Evolutionary conservation across 2,888 invertebrate species (phyloP), one percentile per base, ranked within the genome.

Genomic region (Lepidocyrtoides sp.): DNA sequence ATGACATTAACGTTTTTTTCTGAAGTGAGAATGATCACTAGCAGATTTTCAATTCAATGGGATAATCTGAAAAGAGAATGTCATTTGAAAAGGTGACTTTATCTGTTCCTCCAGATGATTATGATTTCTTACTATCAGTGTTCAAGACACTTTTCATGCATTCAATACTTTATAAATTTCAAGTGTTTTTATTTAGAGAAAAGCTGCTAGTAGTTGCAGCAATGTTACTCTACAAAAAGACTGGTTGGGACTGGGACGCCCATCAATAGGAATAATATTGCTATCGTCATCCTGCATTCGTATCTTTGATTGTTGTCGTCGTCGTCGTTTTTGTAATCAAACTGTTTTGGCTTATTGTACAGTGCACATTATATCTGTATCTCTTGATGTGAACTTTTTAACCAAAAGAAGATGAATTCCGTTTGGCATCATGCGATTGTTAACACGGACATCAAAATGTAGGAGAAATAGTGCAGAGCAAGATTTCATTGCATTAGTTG

Each of bases 61-160:
- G 88, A 41, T 69, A 79, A 79, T 79, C 87, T 79, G 60, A 41
- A 75, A 82, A n/a, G n/a, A 60, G 88, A 72, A 89, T 75, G 82
- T 32, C 72, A 69, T 88, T 66, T 44, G 10, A 29, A 63, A 48
- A 29, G 48, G 66, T 66, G 66, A 44, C 83, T 83, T 66, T 51
- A 17, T 60, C 8, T 41, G 26, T 44, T 2, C 20, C n/a, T 23
- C 26, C 8, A 7, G 41, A 41, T 3, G 23, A 20, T 57, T 2
- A 57, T 5, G 7, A 23, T 60, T 60, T 12, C 7, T 3, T 36
- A 8, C 36, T 36, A 36, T 5, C 36, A n/a, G n/a, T n/a, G n/a
- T n/a, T n/a, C 36, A 36, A 5, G 8, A 36, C 36, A 3, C 3
- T 36, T 36, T 36, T 36, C 36, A 36, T 3, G 8, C 36, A n/a